These are phyloP conservation scores for Lycophotia porphyrea DNA, from an alignment of 2,888 invertebrate species.

Conservation along the genomic window DNA sequence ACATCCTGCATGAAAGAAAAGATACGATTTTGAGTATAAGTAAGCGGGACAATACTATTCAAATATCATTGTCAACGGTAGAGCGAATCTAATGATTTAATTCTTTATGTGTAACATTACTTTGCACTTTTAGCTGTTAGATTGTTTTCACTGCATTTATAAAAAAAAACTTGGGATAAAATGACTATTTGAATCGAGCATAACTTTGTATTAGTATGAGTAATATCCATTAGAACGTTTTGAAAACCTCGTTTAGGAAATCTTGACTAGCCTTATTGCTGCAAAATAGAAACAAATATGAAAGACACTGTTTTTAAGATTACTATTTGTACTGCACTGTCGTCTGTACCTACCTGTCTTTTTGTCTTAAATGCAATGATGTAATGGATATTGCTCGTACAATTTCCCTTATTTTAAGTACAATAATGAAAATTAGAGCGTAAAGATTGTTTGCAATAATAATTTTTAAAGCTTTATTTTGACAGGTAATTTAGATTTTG, in stretches of 20 bases:
- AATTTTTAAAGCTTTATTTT: conserved; percentile 57
- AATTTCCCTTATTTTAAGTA: conserved; percentile 37
- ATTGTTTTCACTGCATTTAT: conserved; percentile 64
- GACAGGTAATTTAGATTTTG: conserved; percentile 62
- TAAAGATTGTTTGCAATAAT: conserved; percentile 60
- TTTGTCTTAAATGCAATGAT: not conserved
- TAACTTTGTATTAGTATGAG: conserved; percentile 27
- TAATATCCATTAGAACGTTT: conserved; percentile 29
- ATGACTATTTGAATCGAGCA: conserved; percentile 21
- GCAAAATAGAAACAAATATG: not conserved
- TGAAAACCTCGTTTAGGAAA: not conserved
- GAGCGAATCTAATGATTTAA: conserved; percentile 3
- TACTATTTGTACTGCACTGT: no score
- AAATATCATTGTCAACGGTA: not conserved
- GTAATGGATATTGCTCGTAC: conserved; percentile 41
- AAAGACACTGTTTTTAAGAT: no score
- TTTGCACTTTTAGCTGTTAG: conserved; percentile 69
- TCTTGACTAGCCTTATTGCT: not conserved
- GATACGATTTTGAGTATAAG: not conserved
- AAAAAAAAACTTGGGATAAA: conserved; percentile 48
- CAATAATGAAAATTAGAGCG: conserved; percentile 44
- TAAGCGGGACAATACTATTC: not conserved
- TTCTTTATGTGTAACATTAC: conserved; percentile 16
- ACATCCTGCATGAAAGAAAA: no score
- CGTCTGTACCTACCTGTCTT: no score